Percentiles rank a stretch among this genome's conserved stretches.
Conservation (phyloP, 1,140 invertebrate genomes). For the Limonius californicus region DNA sequence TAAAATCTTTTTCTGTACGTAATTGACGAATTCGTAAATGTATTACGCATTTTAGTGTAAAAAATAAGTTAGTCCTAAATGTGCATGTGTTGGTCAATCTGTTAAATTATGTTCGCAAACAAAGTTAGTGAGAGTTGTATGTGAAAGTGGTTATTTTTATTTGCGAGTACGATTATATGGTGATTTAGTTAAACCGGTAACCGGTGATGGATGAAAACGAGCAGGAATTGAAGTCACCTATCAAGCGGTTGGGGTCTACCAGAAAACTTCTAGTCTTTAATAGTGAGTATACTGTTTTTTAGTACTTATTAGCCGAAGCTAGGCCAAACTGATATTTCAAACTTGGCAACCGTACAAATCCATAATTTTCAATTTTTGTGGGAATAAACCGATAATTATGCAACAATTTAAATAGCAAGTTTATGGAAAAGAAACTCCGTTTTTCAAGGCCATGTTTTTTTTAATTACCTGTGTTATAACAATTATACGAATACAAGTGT, state of each 20-base stretch:
- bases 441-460: no score
- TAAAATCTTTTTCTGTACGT: neutral
- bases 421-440: no score
- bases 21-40: no score
- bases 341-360: neutral
- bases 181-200: conserved; percentile 15
- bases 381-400: neutral
- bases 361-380: neutral
- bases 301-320: neutral
- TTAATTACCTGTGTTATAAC: no score
- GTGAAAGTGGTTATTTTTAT: conserved; percentile 33
- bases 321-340: neutral
- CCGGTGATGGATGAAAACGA: conserved; percentile 63
- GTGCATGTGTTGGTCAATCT: no score
- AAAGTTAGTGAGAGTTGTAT: conserved; percentile 9
- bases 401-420: no score
- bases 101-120: neutral
- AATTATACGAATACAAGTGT: no score
- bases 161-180: conserved; percentile 20
- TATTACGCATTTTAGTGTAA: no score
- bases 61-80: no score
- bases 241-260: conserved; percentile 72
- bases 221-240: conserved; percentile 66
- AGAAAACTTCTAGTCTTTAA: conserved; percentile 72
- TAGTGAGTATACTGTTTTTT: conserved; percentile 59